These are phyloP conservation scores for Cottus gobio DNA, from an alignment of 2,113 vertebrate genomes.

Conservation along the genomic window DNA sequence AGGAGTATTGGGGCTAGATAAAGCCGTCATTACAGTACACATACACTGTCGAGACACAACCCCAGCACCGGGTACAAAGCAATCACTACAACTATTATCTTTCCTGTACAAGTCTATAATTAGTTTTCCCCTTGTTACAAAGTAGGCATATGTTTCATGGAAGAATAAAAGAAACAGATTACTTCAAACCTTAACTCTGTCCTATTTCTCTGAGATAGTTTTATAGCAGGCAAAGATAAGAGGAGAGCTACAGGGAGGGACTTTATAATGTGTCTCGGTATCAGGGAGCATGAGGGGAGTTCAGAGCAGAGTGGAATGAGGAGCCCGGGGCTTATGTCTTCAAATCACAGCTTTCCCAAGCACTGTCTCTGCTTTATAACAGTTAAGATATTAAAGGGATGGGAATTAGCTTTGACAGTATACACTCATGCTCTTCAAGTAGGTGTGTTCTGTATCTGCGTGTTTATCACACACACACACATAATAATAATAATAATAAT, in stretches of 20 bases:
- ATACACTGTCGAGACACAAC: constrained; percentile 60
- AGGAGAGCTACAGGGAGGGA: constrained; percentile 70
- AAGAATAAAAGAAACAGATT: constrained; percentile 78
- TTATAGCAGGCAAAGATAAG: constrained; percentile 75
- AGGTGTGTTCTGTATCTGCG: background rate
- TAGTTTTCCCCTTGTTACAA: constrained; percentile 75
- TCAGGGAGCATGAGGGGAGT: constrained; percentile 66
- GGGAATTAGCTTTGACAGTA: constrained; percentile 51
- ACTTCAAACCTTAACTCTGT: constrained; percentile 74
- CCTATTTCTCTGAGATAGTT: constrained; percentile 75
- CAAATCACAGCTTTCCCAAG: constrained; percentile 72
- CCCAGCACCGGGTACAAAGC: constrained; percentile 63
- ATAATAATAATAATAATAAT: constrained; percentile 22
- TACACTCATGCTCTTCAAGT: constrained; percentile 13
- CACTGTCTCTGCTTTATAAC: constrained; percentile 44
- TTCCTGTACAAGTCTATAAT: constrained; percentile 79
- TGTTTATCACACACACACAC: constrained; percentile 35
- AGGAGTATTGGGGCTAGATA: constrained; percentile 65
- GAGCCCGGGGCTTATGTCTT: constrained; percentile 72
- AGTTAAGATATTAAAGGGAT: constrained; percentile 51
- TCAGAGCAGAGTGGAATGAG: constrained; percentile 69
- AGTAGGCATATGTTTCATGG: constrained; percentile 78
- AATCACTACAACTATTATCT: constrained; percentile 79
- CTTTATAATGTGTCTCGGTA: constrained; percentile 74
- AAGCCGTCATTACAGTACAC: constrained; percentile 71